Evolutionary conservation across 2,797 vertebrate species (phyloP).

Genomic region (Lepilemur ruficaudatus): DNA sequence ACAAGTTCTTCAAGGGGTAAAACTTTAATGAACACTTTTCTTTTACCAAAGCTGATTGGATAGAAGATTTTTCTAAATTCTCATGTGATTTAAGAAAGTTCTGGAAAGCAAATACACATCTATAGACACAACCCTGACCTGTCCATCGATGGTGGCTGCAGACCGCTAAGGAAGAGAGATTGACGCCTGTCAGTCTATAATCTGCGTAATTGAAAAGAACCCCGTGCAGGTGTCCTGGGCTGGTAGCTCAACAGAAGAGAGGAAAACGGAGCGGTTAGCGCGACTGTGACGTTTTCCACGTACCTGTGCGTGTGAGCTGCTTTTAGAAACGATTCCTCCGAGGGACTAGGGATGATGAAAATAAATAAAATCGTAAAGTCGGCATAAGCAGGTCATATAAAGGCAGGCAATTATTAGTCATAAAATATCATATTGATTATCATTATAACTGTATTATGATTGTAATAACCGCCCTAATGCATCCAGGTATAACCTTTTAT

Average conservation of each 20-base stretch:
- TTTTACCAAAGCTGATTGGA: slow-evolving; percentile 23
- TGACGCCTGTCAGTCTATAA: not conserved
- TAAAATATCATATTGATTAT: not conserved
- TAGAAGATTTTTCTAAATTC: not conserved
- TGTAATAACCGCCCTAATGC: not conserved
- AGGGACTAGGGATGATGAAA: not conserved
- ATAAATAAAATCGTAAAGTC: not conserved
- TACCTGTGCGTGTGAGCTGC: not conserved
- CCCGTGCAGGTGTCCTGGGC: not conserved
- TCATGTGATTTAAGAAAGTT: not conserved
- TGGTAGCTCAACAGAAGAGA: not conserved
- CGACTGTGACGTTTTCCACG: not conserved
- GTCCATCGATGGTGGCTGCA: too few species aligned
- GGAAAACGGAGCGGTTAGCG: not conserved
- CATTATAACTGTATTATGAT: too few species aligned
- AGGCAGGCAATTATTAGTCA: not conserved
- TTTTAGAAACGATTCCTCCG: not conserved
- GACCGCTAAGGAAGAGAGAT: too few species aligned
- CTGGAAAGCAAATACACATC: not conserved
- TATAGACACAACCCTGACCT: not conserved
- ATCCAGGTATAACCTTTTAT: too few species aligned
- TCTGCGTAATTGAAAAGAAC: too few species aligned
- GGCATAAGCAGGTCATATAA: not conserved
- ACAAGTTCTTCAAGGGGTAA: slow-evolving; percentile 19
- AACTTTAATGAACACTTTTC: slow-evolving; percentile 56